phyloP scores from a whole-genome alignment of 1,140 invertebrate species.

The Carposina sasakii region DNA sequence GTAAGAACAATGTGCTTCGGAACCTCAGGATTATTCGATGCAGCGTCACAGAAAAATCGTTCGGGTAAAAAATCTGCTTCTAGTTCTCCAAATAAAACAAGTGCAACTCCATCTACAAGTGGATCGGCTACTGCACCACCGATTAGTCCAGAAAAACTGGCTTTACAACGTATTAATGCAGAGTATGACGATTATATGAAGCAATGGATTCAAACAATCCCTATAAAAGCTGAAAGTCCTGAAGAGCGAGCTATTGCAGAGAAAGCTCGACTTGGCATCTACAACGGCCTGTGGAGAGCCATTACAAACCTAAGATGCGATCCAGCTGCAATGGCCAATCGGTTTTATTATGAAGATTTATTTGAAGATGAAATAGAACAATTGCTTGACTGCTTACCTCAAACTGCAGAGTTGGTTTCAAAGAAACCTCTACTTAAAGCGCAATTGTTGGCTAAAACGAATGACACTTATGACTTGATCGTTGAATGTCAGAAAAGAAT shows the following conservation, averaged over 20 bases:
- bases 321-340: conserved; percentile 30
- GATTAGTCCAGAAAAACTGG: too few relatives aligned
- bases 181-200: conserved; percentile 40
- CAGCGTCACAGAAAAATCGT: too few relatives aligned
- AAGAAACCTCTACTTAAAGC: conserved; percentile 37
- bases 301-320: conserved; percentile 41
- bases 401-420: conserved; percentile 27
- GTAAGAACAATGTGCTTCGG: too few relatives aligned
- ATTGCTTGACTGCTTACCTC: conserved; percentile 35
- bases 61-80: too few relatives aligned
- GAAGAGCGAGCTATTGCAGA: conserved; percentile 27
- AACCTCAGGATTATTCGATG: too few relatives aligned
- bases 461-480: conserved; percentile 28
- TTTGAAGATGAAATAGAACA: conserved; percentile 47
- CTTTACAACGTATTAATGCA: too few relatives aligned
- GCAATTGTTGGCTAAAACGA: conserved; percentile 40
- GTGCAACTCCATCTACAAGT: too few relatives aligned
- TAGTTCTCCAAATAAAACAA: too few relatives aligned
- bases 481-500: too few relatives aligned
- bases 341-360: conserved; percentile 41
- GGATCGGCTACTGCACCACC: too few relatives aligned
- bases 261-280: conserved; percentile 31
- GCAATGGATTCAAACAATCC: conserved; percentile 42
- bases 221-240: conserved; percentile 23
- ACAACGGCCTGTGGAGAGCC: conserved; percentile 41